Base-by-base conservation (phyloP, 1,140 invertebrate genomes). In the Drosophila pseudoobscura region DNA sequence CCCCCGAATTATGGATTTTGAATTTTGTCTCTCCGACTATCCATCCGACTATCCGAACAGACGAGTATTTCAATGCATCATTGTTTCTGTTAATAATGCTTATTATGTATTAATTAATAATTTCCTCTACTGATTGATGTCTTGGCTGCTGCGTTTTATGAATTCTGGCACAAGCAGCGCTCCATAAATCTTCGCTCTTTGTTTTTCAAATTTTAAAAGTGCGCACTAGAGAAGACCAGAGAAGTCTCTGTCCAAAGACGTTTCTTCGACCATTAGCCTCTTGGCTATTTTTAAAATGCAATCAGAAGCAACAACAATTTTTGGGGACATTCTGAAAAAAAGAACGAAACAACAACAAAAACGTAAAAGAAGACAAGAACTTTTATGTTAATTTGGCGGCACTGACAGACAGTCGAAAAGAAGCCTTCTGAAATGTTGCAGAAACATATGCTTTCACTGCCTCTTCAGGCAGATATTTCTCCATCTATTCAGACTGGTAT, bases 121-220 rank as follows among this genome's bases (percentile, higher is more conserved):
- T 56, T 11, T 47, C 3, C 17, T 5, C 62, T 58, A 20, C 59
- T 87, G 80, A 87, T 88, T 71, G 64, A 80, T 87, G 65, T 47
- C 39, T 62, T 22, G 75, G 49, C 62, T 71, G 55, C 44, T 56
- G 52, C 22, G n/a, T 51, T 57, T 70, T 74, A 73, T 69, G 68
- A 59, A 65, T 57, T 24, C 47, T 66, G 63, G 63, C 60, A 51
- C 51, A 54, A 49, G 31, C 41, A 31, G 26, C 41, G 8, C 44
- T 50, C 53, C 83, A 87, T 88, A 87, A 88, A 87, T 87, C 82
- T 82, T 59, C 50, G 68, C 59, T 45, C 35, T 44, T 69, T 51
- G 35, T 39, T 49, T 56, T 75, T 65, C 46, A 39, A 78, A 78
- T 49, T 56, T 75, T 65, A 44, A 39, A 78, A 78, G 60, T 70